phyloP scores from a whole-genome alignment of 2,113 vertebrate species.

The Caloenas nicobarica region DNA sequence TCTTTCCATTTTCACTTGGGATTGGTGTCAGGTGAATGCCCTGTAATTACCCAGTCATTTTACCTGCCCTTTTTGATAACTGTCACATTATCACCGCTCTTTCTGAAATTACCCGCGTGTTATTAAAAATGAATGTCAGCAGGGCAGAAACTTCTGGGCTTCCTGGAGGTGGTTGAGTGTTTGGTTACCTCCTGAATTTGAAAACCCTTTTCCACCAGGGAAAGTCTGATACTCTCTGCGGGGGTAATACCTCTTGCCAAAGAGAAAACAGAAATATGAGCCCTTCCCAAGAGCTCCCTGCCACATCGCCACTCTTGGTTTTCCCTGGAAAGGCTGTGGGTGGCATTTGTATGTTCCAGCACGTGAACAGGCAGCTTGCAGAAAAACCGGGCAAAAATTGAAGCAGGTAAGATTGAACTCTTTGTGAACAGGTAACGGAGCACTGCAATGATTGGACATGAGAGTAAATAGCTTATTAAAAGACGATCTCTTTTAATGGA shows the following conservation, averaged over 20 bases:
- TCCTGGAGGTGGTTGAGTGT: not conserved
- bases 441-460: not conserved
- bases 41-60: conserved; percentile 45
- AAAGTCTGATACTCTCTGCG: not conserved
- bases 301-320: not conserved
- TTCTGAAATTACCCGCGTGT: not conserved
- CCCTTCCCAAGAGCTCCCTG: not conserved
- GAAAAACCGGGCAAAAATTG: not conserved
- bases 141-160: not conserved
- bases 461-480: not conserved
- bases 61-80: not conserved
- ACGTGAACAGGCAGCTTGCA: not conserved
- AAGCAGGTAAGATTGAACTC: not conserved
- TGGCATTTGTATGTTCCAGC: not conserved
- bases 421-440: not conserved
- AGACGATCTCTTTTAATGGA: not conserved
- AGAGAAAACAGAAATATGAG: not conserved
- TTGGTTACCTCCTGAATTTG: not conserved
- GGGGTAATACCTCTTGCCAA: not conserved
- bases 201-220: not conserved
- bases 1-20: conserved; percentile 29
- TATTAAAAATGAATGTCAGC: not conserved
- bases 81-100: not conserved
- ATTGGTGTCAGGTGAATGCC: conserved; percentile 50
- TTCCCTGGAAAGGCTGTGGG: not conserved